These are phyloP conservation scores for Nebria ingens DNA, from an alignment of 1,140 invertebrate species.

Conservation along the genomic window DNA sequence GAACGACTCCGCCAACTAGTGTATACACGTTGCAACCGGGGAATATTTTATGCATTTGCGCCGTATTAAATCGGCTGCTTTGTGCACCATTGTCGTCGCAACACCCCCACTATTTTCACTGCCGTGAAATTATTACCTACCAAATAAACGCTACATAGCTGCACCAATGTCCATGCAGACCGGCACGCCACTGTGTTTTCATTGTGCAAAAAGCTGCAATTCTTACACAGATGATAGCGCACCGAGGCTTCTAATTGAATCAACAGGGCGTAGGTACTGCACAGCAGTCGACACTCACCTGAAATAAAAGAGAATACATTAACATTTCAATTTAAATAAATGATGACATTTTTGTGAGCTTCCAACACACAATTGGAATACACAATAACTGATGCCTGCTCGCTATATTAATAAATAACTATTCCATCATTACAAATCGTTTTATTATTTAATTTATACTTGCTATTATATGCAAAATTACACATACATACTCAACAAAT, in stretches of 20 bases:
- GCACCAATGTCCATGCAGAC: too few species aligned
- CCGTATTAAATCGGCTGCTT: background rate
- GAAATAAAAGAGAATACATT: constrained; percentile 6
- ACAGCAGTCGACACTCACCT: background rate
- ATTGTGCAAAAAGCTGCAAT: too few species aligned
- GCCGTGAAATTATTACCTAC: background rate
- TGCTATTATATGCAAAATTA: too few species aligned
- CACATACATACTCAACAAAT: too few species aligned
- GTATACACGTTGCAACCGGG: background rate
- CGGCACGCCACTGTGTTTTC: too few species aligned
- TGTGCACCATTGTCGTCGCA: background rate
- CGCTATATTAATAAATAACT: too few species aligned
- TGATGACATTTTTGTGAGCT: constrained; percentile 1
- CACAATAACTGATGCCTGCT: too few species aligned
- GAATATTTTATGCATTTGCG: background rate
- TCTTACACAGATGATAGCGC: background rate
- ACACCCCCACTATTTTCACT: background rate
- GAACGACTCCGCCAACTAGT: too few species aligned
- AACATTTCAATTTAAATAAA: background rate
- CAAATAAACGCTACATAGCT: too few species aligned
- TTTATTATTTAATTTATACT: too few species aligned
- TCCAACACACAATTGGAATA: background rate
- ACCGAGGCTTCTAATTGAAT: constrained; percentile 3
- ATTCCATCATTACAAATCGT: too few species aligned
- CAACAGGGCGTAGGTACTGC: too few species aligned